Percentiles rank a stretch among this genome's conserved stretches.
Conservation (phyloP, 2,888 invertebrate species). For the Agriopis marginaria region DNA sequence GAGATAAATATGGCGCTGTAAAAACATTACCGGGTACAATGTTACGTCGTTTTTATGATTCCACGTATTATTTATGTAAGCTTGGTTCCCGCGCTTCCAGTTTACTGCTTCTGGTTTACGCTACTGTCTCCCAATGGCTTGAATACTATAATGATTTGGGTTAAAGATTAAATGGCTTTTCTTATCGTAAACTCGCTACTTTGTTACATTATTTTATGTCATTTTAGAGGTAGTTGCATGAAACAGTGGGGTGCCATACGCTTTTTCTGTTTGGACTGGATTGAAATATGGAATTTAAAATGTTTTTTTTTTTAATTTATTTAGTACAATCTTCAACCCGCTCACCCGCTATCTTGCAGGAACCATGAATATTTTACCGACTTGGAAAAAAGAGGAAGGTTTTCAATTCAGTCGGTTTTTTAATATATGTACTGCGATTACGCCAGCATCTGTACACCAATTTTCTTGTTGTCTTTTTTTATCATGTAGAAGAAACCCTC, state of each 20-base stretch:
- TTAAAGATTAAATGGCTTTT: conserved; percentile 46
- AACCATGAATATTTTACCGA: too few species aligned
- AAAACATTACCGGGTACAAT: conserved; percentile 57
- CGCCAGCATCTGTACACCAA: too few species aligned
- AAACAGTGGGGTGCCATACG: conserved; percentile 15
- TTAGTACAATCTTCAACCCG: too few species aligned
- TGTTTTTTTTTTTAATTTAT: not conserved
- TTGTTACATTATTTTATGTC: conserved; percentile 26
- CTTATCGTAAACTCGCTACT: conserved; percentile 35
- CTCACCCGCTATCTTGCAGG: too few species aligned
- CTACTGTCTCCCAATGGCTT: conserved; percentile 44
- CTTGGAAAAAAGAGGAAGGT: too few species aligned
- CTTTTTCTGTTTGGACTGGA: not conserved
- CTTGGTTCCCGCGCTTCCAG: conserved; percentile 53
- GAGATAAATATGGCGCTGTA: conserved; percentile 56
- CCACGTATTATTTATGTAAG: conserved; percentile 57
- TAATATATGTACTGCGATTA: too few species aligned
- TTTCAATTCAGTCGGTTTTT: too few species aligned
- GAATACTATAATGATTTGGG: conserved; percentile 44
- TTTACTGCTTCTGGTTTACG: conserved; percentile 47
- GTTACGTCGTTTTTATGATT: conserved; percentile 58
- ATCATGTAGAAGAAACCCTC: too few species aligned
- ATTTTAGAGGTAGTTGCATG: conserved; percentile 9
- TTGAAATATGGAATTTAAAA: not conserved
- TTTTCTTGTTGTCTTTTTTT: too few species aligned